Evolutionary conservation across 2,113 vertebrate species (phyloP).

Genomic region (Phylloscopus whistleri): DNA sequence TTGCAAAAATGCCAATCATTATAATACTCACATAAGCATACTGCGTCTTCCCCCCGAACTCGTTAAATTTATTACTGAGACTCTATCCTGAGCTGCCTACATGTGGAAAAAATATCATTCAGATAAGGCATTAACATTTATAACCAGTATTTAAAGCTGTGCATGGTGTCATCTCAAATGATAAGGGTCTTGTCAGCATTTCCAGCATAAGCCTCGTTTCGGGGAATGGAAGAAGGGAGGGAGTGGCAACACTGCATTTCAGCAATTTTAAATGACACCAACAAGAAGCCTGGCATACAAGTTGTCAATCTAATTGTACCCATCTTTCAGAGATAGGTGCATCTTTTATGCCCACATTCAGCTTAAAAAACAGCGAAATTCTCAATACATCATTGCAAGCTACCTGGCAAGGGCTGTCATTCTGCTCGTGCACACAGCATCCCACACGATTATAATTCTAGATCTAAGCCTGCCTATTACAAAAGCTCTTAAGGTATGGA

Average conservation of each 20-base stretch:
- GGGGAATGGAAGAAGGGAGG: neutral
- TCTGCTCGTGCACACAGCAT: neutral
- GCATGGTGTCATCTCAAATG: slow-evolving; percentile 23
- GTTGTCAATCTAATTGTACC: neutral
- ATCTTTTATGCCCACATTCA: neutral
- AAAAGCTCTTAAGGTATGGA: neutral
- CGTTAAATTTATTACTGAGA: slow-evolving; percentile 32
- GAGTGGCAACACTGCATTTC: neutral
- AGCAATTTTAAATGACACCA: neutral
- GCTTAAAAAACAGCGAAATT: neutral
- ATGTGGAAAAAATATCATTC: slow-evolving; percentile 39
- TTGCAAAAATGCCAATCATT: slow-evolving; percentile 58
- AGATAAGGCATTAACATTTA: slow-evolving; percentile 51
- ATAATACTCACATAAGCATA: slow-evolving; percentile 40
- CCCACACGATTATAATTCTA: neutral
- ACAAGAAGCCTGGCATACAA: neutral
- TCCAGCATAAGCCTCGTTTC: neutral
- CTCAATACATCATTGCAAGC: neutral
- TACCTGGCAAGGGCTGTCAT: neutral
- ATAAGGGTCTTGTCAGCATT: slow-evolving; percentile 28
- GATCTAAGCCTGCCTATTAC: neutral
- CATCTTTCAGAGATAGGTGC: neutral
- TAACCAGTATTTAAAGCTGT: slow-evolving; percentile 47
- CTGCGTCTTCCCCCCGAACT: neutral
- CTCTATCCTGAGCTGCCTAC: slow-evolving; percentile 31